Evolutionary conservation across 2,888 invertebrate species (phyloP).

Genomic region (Chalcis sispes): DNA sequence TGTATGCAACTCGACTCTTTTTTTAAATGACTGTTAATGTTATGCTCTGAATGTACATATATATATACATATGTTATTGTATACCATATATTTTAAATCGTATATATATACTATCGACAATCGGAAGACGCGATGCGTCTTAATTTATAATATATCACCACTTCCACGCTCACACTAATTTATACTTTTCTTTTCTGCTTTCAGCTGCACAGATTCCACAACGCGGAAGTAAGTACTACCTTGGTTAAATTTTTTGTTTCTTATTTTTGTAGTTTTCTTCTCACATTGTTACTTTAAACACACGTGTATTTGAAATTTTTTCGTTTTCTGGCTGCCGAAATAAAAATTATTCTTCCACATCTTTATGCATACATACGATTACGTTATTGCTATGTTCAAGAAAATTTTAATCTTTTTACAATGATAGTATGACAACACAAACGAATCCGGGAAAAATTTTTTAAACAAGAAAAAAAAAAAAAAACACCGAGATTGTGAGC

Average conservation of each 20-base stretch:
- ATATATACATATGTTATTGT: conserved; percentile 61
- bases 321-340: not conserved
- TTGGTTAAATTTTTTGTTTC: conserved; percentile 40
- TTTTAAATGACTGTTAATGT: conserved; percentile 73
- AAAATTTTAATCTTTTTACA: no score
- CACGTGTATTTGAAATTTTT: no score
- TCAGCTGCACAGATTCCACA: conserved; percentile 92
- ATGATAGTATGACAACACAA: no score
- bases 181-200: conserved; percentile 78
- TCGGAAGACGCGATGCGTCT: conserved; percentile 21
- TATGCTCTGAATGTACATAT: conserved; percentile 72
- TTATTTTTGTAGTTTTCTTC: not conserved
- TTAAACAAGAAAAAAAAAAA: not conserved
- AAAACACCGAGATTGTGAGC: not conserved
- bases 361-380: no score
- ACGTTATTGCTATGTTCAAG: no score
- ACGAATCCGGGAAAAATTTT: no score
- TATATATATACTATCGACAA: conserved; percentile 33
- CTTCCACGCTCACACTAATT: conserved; percentile 62
- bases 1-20: conserved; percentile 68
- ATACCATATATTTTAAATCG: conserved; percentile 40
- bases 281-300: not conserved
- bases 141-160: conserved; percentile 24
- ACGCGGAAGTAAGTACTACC: conserved; percentile 88
- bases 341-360: no score